These are phyloP conservation scores for Holotrichia oblita DNA, from an alignment of 1,140 invertebrate species.

Conservation along the genomic window DNA sequence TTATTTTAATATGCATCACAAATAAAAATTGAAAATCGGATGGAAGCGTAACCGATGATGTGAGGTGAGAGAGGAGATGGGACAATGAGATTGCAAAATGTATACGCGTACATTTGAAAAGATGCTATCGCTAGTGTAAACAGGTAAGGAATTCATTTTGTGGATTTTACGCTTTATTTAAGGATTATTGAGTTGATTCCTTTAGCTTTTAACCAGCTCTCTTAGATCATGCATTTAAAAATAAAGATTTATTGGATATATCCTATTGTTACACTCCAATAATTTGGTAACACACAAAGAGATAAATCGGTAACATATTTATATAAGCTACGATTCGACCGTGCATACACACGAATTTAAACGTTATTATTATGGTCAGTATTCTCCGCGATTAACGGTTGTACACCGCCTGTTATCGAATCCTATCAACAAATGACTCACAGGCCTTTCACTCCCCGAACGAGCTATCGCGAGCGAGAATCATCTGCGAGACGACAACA, in stretches of 20 bases:
- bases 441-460: constrained; percentile 27
- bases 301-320: neutral
- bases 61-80: constrained; percentile 32
- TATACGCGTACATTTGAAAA: neutral
- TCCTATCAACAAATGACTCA: constrained; percentile 30
- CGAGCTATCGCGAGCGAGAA: neutral
- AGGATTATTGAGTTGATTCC: too few relatives aligned
- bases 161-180: too few relatives aligned
- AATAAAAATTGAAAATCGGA: constrained; percentile 20
- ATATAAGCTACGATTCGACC: neutral
- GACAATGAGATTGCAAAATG: constrained; percentile 31
- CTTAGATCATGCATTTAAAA: too few relatives aligned
- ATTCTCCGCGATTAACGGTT: neutral
- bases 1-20: constrained; percentile 29
- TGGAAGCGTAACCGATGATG: constrained; percentile 26
- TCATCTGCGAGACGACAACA: neutral
- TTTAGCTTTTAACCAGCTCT: too few relatives aligned
- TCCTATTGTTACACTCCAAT: neutral
- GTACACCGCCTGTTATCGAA: neutral
- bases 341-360: neutral
- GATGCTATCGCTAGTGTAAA: neutral
- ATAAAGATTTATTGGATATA: neutral
- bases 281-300: constrained; percentile 2
- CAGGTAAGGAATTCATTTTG: neutral
- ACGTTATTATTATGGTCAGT: constrained; percentile 1